Conservation (phyloP, 2,113 vertebrate genomes). For the Capra hircus region DNA sequence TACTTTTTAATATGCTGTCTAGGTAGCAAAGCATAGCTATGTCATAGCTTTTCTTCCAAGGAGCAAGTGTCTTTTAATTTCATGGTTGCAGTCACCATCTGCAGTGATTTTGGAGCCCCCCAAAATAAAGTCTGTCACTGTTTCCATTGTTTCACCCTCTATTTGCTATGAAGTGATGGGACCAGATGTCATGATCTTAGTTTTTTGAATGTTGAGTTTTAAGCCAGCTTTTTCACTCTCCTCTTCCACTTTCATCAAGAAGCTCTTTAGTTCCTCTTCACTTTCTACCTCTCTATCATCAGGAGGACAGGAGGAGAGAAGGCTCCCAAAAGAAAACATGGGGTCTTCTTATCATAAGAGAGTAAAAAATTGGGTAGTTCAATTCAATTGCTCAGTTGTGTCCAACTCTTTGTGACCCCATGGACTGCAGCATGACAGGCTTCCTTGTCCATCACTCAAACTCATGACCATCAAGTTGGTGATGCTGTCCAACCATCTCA, state of each 20-base stretch:
- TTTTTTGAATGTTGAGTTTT: background rate
- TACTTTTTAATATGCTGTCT: background rate
- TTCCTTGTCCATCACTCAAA: background rate
- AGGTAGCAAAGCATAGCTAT: background rate
- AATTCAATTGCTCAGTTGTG: background rate
- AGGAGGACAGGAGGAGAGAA: background rate
- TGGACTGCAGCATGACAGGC: background rate
- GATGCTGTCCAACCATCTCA: background rate
- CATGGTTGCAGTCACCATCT: background rate
- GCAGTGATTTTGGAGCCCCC: background rate
- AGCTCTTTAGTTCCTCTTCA: background rate
- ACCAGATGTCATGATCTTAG: background rate
- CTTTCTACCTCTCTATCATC: background rate
- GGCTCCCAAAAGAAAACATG: background rate
- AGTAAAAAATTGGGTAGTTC: background rate
- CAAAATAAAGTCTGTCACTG: background rate
- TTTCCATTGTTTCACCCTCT: background rate
- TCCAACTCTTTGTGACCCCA: background rate
- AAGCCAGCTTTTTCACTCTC: background rate
- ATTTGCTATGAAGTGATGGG: background rate
- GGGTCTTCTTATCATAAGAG: background rate
- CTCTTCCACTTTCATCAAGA: background rate
- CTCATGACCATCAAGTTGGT: background rate
- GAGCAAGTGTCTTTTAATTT: background rate
- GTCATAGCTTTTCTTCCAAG: background rate